phyloP scores from a whole-genome alignment of 2,113 vertebrate genomes.

The Pterocles burchelli region DNA sequence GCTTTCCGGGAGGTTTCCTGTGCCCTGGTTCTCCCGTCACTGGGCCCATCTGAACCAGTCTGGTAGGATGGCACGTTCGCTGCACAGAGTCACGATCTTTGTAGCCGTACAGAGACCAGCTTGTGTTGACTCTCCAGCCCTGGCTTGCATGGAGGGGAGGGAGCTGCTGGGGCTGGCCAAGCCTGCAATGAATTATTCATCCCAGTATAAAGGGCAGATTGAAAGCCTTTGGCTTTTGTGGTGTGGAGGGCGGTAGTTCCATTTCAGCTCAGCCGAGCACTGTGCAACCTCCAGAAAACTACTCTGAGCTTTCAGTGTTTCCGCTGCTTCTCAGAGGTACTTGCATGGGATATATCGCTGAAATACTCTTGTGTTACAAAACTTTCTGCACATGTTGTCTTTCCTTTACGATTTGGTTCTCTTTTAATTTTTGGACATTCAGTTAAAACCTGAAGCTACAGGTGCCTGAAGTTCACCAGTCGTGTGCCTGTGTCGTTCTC shows the following conservation, averaged over 20 bases:
- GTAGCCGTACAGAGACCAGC: background rate
- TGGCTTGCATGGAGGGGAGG: background rate
- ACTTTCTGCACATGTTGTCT: background rate
- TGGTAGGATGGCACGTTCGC: background rate
- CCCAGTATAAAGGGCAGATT: slow-evolving; percentile 51
- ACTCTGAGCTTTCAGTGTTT: background rate
- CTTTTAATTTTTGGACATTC: background rate
- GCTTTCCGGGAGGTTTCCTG: background rate
- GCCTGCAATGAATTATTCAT: slow-evolving; percentile 55
- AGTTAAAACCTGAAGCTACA: background rate
- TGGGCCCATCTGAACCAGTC: background rate
- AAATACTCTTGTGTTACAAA: background rate
- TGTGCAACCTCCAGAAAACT: slow-evolving; percentile 13
- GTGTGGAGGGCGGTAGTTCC: slow-evolving; percentile 1
- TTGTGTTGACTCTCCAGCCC: background rate
- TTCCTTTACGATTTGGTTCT: background rate
- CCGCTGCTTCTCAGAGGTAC: background rate
- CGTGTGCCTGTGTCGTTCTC: background rate
- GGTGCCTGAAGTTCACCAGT: background rate
- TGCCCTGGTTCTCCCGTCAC: background rate
- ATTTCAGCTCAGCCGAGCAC: slow-evolving; percentile 26
- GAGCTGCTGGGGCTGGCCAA: background rate
- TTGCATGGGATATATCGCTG: background rate
- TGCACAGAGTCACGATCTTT: background rate
- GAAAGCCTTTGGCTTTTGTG: slow-evolving; percentile 50